Evolutionary conservation across 2,113 vertebrate species (phyloP).

Genomic region (Peromyscus polionotus): DNA sequence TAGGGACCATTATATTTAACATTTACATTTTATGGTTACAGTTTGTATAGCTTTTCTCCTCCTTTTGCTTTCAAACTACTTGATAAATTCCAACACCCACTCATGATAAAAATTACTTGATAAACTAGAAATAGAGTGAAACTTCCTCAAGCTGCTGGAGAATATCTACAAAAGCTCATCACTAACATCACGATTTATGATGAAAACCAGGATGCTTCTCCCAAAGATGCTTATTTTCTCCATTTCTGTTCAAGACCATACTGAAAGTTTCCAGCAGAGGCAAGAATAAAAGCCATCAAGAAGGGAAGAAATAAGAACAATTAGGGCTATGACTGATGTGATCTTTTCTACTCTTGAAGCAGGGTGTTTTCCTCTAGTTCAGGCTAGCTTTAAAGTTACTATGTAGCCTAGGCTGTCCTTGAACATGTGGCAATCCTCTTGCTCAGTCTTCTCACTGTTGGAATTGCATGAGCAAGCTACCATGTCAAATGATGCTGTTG

Average conservation of each 20-base stretch:
- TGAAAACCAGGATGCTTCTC: neutral
- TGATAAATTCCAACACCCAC: neutral
- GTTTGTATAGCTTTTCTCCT: neutral
- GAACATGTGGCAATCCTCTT: no score
- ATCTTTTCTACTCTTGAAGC: neutral
- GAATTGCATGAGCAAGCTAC: neutral
- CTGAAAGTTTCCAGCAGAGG: neutral
- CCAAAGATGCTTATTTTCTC: neutral
- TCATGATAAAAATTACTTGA: constrained; percentile 34
- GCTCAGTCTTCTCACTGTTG: neutral
- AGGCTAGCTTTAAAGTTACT: neutral
- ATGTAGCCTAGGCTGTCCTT: neutral
- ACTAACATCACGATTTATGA: neutral
- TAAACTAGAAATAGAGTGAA: constrained; percentile 7
- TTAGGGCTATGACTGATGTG: neutral
- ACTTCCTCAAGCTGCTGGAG: neutral
- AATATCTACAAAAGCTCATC: neutral
- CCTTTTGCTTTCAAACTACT: neutral
- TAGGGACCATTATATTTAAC: neutral
- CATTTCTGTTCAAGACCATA: neutral
- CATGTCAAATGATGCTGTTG: neutral
- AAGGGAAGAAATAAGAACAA: neutral
- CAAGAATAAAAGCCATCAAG: neutral
- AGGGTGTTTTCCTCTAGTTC: neutral
- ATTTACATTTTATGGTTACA: neutral